phyloP scores from a whole-genome alignment of 1,140 invertebrate genomes.

The Thrips palmi region DNA sequence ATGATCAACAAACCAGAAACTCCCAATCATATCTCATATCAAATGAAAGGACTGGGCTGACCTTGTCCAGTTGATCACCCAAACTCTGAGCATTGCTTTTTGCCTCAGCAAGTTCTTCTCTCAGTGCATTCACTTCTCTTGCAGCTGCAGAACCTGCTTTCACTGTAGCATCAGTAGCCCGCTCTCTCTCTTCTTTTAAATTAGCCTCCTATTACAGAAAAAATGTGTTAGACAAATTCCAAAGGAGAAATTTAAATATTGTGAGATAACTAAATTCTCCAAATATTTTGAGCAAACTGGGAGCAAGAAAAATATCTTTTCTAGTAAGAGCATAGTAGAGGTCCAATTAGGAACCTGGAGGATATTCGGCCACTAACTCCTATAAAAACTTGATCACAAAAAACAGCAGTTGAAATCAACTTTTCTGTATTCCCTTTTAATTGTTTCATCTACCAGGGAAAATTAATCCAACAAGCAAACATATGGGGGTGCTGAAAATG shows the following conservation, averaged over 20 bases:
- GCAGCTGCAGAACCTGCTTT: slow-evolving; percentile 26
- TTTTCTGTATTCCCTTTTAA: no score
- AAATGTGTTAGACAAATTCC: slow-evolving; percentile 8
- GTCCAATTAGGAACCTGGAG: no score
- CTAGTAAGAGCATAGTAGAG: slow-evolving; percentile 13
- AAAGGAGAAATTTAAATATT: slow-evolving; percentile 9
- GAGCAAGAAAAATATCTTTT: background rate
- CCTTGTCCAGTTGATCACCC: slow-evolving; percentile 41
- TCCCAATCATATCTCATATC: no score
- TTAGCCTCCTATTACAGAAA: slow-evolving; percentile 26
- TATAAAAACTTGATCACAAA: no score
- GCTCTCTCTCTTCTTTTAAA: slow-evolving; percentile 29
- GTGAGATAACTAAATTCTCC: background rate
- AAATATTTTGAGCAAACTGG: background rate
- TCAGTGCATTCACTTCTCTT: slow-evolving; percentile 27
- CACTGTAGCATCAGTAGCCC: slow-evolving; percentile 24
- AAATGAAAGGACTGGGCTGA: no score
- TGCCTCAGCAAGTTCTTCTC: slow-evolving; percentile 27
- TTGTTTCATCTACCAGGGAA: no score
- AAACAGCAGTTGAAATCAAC: no score
- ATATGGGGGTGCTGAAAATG: no score
- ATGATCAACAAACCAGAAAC: no score
- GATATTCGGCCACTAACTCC: no score
- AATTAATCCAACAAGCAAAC: no score
- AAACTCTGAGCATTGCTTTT: slow-evolving; percentile 28